A percentile compares a stretch with the other conserved stretches of the same genome.
Evolutionary conservation across 2,797 vertebrate species (phyloP).

Genomic region (Sebastes oblongus): DNA sequence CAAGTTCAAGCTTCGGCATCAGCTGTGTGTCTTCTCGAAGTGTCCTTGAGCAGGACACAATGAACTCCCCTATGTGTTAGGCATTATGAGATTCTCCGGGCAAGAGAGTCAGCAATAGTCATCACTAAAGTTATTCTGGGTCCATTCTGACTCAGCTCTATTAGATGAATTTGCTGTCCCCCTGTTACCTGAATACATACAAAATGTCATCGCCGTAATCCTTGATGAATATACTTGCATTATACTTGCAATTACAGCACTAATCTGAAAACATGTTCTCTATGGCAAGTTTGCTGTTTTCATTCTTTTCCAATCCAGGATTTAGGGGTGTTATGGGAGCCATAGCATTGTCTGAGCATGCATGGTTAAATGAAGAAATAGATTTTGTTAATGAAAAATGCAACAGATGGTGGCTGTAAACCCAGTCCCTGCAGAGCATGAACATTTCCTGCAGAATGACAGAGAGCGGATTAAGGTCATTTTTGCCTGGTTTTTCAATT

Average conservation of each 20-base stretch:
- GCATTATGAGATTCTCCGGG: conserved; percentile 6
- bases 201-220: conserved; percentile 64
- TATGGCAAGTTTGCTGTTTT: conserved; percentile 68
- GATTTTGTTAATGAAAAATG: conserved; percentile 84
- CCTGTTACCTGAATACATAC: conserved; percentile 63
- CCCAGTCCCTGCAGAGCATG: conserved; percentile 73
- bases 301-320: conserved; percentile 74
- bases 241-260: conserved; percentile 75
- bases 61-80: background rate
- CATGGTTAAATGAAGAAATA: conserved; percentile 80
- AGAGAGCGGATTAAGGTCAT: conserved; percentile 81
- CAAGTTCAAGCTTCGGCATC: background rate
- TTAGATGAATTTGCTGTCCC: conserved; percentile 36
- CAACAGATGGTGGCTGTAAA: conserved; percentile 82
- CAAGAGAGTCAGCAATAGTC: conserved; percentile 18
- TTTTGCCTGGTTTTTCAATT: conserved; percentile 82
- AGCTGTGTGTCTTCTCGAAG: background rate
- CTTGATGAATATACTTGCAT: conserved; percentile 67
- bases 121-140: conserved; percentile 30
- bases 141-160: conserved; percentile 53
- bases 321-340: conserved; percentile 72
- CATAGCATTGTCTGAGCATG: conserved; percentile 76
- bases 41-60: conserved; percentile 13
- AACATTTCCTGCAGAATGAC: conserved; percentile 78
- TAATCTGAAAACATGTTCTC: conserved; percentile 77